Evolutionary conservation across 2,113 vertebrate species (phyloP).

Genomic region (Melanotaenia duboulayi): DNA sequence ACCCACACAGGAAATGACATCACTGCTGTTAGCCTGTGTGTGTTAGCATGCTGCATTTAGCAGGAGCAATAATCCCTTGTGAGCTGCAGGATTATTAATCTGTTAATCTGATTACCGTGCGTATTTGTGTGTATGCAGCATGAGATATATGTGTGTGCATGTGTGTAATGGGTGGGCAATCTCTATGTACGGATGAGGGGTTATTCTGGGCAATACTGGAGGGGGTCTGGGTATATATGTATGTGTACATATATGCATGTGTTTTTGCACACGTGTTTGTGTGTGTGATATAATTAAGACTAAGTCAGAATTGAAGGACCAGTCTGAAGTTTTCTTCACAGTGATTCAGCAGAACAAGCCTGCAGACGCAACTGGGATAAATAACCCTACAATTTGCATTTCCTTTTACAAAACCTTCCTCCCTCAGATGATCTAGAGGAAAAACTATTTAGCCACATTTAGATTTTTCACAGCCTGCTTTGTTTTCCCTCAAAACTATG

Average conservation of each 20-base stretch:
- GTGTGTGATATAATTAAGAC: neutral
- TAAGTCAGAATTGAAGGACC: neutral
- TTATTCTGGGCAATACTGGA: no score
- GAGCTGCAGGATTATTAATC: conserved; percentile 54
- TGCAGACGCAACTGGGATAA: conserved; percentile 14
- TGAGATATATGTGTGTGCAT: neutral
- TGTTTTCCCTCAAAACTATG: neutral
- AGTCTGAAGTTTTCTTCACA: neutral
- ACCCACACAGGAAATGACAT: conserved; percentile 21
- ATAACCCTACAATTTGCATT: neutral
- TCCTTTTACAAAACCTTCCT: neutral
- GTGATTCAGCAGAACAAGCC: neutral
- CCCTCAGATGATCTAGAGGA: no score
- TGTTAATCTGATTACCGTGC: conserved; percentile 63
- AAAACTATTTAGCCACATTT: neutral
- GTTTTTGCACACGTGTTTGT: neutral
- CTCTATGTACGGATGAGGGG: neutral
- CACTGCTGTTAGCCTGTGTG: conserved; percentile 18
- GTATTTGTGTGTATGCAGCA: neutral
- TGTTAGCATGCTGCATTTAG: conserved; percentile 48
- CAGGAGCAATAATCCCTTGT: conserved; percentile 45
- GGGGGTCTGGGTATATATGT: no score
- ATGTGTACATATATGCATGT: neutral
- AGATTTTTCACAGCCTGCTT: neutral
- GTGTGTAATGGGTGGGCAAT: neutral